Evolutionary conservation across 1,140 invertebrate genomes (phyloP).

Genomic region (Papilio polyxenes): DNA sequence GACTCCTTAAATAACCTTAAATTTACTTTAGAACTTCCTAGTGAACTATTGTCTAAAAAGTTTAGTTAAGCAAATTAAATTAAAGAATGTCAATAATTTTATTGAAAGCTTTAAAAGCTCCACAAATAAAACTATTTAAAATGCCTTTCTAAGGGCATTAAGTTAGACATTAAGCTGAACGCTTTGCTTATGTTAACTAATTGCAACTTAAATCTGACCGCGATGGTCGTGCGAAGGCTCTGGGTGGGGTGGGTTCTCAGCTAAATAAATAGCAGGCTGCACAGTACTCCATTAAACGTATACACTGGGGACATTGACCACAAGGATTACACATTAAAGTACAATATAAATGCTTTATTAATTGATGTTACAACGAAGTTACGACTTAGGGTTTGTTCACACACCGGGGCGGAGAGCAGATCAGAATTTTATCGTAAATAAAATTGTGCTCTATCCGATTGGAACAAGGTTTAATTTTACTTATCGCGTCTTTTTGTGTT

Average conservation of each 20-base stretch:
- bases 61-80: too few relatives aligned
- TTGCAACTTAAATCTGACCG: slow-evolving; percentile 14
- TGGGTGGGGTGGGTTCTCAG: neutral
- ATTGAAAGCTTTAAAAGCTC: neutral
- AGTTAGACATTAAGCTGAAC: slow-evolving; percentile 1
- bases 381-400: too few relatives aligned
- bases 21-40: too few relatives aligned
- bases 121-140: neutral
- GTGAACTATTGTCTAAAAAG: too few relatives aligned
- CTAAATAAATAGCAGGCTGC: neutral
- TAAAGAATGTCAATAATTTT: too few relatives aligned
- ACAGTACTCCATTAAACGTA: neutral
- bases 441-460: neutral
- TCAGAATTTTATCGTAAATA: too few relatives aligned
- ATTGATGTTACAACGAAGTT: neutral
- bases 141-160: neutral
- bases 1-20: too few relatives aligned
- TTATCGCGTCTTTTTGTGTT: too few relatives aligned
- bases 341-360: neutral
- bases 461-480: too few relatives aligned
- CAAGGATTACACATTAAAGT: neutral
- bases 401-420: too few relatives aligned
- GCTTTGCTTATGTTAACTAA: slow-evolving; percentile 15
- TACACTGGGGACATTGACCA: neutral
- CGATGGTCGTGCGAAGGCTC: neutral